Base-by-base conservation (phyloP, 2,888 invertebrate genomes). In the Sycophila texana region DNA sequence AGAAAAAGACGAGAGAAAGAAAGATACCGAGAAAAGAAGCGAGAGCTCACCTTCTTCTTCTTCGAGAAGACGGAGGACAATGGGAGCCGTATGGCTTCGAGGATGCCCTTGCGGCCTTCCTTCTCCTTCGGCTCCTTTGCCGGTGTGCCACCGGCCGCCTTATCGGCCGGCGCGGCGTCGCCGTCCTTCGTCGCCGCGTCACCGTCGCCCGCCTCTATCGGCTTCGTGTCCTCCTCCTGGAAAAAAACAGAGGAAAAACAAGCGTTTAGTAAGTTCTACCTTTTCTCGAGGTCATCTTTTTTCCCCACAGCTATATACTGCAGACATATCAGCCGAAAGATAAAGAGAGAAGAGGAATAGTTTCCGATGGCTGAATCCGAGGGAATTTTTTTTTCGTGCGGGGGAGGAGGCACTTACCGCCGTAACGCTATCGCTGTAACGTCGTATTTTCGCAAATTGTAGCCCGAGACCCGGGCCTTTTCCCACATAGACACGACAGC, bases 21-120 rank as follows among this genome's bases (percentile, higher is more conserved):
- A 5, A 39, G 13, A 13, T 18, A 26, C 16, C 39, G 47, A 53
- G 53, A 55, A 4, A 18, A 53, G 22, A 30, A 63, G 58, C 26
- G 49, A 26, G 30, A 49, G 71, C 55, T 77, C 83, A 89, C 89
- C 86, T 89, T 89, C 81, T 86, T 87, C 81, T 86, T 89, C 76
- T 87, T 88, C 49, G 87, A 85, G 49, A 89, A 87, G 80, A 92
- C 92, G 13, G 92, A 91, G 39, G 92, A 93, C 82, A 94, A 91
- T n/a, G 94, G 94, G 83, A 93, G 88, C 83, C 93, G 92, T 83
- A 94, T 94, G 81, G 94, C 93, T 85, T 94, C 92, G 71, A 94
- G 88, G 49, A 94, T 89, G n/a, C 66, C 77, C 72, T 79, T 91
- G 83, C 80, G 71, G 7, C 66, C 66, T 84, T 87, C 87, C 79